phyloP scores from a whole-genome alignment of 1,140 invertebrate species.

The Papilio dardanus region DNA sequence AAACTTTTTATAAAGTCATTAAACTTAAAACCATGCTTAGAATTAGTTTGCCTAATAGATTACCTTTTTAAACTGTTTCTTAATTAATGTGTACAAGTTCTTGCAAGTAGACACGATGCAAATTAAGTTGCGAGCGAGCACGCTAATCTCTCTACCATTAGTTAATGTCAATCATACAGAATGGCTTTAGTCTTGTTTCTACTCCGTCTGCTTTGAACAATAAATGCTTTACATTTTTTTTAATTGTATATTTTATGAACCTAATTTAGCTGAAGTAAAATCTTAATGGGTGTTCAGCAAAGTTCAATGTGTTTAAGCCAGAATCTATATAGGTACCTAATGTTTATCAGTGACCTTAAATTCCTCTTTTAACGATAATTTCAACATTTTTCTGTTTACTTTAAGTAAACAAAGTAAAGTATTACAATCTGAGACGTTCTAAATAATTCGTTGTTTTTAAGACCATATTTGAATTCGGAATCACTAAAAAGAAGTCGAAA shows the following conservation, averaged over 20 bases:
- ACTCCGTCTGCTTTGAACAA: neutral
- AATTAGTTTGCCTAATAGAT: neutral
- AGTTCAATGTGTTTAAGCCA: too few species aligned
- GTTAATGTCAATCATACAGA: constrained; percentile 5
- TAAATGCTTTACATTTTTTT: neutral
- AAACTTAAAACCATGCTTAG: neutral
- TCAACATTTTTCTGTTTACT: too few species aligned
- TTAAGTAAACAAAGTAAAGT: too few species aligned
- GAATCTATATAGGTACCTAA: too few species aligned
- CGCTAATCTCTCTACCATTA: neutral
- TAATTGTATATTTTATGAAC: neutral
- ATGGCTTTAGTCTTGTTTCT: neutral
- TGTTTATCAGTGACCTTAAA: too few species aligned
- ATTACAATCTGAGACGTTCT: too few species aligned
- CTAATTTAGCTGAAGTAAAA: neutral
- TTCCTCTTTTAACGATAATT: too few species aligned
- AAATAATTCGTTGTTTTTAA: too few species aligned
- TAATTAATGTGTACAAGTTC: neutral
- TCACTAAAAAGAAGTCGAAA: neutral
- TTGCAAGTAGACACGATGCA: neutral
- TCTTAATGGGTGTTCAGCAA: too few species aligned
- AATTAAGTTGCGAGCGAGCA: neutral
- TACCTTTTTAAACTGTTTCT: neutral
- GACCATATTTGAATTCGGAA: neutral
- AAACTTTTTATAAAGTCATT: neutral